phyloP scores from a whole-genome alignment of 2,888 invertebrate species.

The Panzeria rudis region DNA sequence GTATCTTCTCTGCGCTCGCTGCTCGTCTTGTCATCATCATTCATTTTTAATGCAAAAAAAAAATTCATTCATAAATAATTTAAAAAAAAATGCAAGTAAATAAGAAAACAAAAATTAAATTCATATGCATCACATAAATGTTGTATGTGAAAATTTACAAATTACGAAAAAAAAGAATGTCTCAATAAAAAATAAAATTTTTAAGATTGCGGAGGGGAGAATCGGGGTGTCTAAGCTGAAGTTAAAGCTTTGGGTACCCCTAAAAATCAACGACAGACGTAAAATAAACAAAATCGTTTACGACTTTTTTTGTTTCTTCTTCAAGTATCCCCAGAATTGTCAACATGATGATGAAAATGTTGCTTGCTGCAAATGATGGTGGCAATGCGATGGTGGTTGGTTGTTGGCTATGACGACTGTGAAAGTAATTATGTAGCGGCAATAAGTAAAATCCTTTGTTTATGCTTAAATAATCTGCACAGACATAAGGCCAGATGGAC shows the following conservation, averaged over 20 bases:
- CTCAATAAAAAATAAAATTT: slow-evolving; percentile 36
- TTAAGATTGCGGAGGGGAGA: slow-evolving; percentile 16
- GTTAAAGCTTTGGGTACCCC: slow-evolving; percentile 38
- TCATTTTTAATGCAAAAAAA: slow-evolving; percentile 39
- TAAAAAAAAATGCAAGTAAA: slow-evolving; percentile 27
- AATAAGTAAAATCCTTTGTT: slow-evolving; percentile 75
- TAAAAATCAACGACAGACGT: slow-evolving; percentile 22
- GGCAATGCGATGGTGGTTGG: not conserved
- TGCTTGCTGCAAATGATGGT: slow-evolving; percentile 1
- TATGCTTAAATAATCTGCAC: slow-evolving; percentile 64
- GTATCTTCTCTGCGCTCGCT: slow-evolving; percentile 21
- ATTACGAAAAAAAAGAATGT: slow-evolving; percentile 19
- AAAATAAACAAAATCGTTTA: slow-evolving; percentile 54
- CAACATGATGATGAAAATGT: slow-evolving; percentile 36
- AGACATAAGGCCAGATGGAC: slow-evolving; percentile 46
- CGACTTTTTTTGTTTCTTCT: slow-evolving; percentile 16
- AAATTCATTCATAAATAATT: slow-evolving; percentile 65
- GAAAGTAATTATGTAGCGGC: slow-evolving; percentile 68
- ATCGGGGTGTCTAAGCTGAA: slow-evolving; percentile 27
- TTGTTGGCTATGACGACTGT: slow-evolving; percentile 45
- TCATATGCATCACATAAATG: slow-evolving; percentile 49
- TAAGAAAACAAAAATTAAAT: slow-evolving; percentile 33
- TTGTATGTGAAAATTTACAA: slow-evolving; percentile 34
- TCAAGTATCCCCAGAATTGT: slow-evolving; percentile 46
- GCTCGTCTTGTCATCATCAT: slow-evolving; percentile 44